Evolutionary conservation across 1,140 invertebrate species (phyloP).

Genomic region (Orius laevigatus): DNA sequence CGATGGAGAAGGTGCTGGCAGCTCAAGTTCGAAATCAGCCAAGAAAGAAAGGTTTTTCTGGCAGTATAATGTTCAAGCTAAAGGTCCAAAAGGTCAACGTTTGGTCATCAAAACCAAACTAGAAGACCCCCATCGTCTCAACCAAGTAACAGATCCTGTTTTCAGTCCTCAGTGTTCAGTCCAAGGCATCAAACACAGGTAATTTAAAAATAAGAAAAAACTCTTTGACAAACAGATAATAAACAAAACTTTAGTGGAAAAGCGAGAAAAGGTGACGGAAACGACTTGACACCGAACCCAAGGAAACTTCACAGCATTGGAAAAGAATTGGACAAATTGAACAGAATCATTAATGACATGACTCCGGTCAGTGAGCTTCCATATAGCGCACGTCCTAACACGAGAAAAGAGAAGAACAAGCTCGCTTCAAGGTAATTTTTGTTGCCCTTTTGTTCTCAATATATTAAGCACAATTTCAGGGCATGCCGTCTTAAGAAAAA

Average conservation of each 20-base stretch:
- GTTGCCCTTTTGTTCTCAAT: slow-evolving; percentile 2
- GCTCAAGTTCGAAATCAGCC: slow-evolving; percentile 26
- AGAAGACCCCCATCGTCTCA: slow-evolving; percentile 83
- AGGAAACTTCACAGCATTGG: slow-evolving; percentile 80
- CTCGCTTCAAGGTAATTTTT: slow-evolving; percentile 58
- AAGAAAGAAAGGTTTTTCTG: slow-evolving; percentile 87
- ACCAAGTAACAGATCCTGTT: slow-evolving; percentile 79
- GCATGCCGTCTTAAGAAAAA: slow-evolving; percentile 91
- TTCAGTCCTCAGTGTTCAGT: slow-evolving; percentile 79
- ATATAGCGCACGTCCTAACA: slow-evolving; percentile 72
- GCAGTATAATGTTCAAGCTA: slow-evolving; percentile 98
- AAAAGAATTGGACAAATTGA: slow-evolving; percentile 79
- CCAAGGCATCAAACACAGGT: slow-evolving; percentile 79
- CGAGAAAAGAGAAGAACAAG: slow-evolving; percentile 95
- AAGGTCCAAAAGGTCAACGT: slow-evolving; percentile 88
- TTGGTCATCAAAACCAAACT: slow-evolving; percentile 63
- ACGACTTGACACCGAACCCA: slow-evolving; percentile 90
- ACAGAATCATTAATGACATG: slow-evolving; percentile 85
- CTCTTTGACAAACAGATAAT: slow-evolving; percentile 1
- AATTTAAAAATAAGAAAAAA: slow-evolving; percentile 16
- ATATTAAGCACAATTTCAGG: slow-evolving; percentile 28
- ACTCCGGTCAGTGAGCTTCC: slow-evolving; percentile 86
- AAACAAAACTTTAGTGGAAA: slow-evolving; percentile 51
- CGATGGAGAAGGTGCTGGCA: slow-evolving; percentile 35
- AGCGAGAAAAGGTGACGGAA: slow-evolving; percentile 91